Percentiles rank a stretch among this genome's conserved stretches.
phyloP scores from a whole-genome alignment of 2,888 invertebrate species.

The Cremastobaeus sp. region DNA sequence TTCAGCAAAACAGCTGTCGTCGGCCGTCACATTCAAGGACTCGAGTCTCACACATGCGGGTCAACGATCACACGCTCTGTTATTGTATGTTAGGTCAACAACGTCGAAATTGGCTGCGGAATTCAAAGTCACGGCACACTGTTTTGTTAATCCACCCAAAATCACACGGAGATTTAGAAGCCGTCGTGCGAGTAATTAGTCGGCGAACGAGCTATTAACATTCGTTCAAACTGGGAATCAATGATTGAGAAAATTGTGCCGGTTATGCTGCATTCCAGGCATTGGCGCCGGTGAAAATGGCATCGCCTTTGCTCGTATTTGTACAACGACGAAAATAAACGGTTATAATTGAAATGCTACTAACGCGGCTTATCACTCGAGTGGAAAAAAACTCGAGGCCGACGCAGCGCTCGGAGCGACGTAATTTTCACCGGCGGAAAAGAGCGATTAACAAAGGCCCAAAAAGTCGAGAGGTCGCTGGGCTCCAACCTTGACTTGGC shows the following conservation, averaged over 20 bases:
- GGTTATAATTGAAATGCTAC: neutral
- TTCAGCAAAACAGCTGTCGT: conserved; percentile 10
- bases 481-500: conserved; percentile 82
- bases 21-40: conserved; percentile 16
- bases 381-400: too few relatives aligned
- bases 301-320: too few relatives aligned
- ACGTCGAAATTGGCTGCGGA: conserved; percentile 1
- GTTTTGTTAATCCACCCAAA: conserved; percentile 42
- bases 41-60: conserved; percentile 27
- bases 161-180: conserved; percentile 19
- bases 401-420: too few relatives aligned
- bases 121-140: conserved; percentile 14
- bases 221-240: conserved; percentile 16
- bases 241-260: conserved; percentile 16
- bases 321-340: too few relatives aligned
- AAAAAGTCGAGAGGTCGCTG: conserved; percentile 23
- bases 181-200: conserved; percentile 22
- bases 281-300: too few relatives aligned
- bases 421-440: conserved; percentile 1
- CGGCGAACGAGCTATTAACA: conserved; percentile 25
- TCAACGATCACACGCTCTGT: conserved; percentile 39
- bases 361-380: too few relatives aligned
- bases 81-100: conserved; percentile 30
- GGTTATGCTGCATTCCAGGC: conserved; percentile 20
- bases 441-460: neutral